Evolutionary conservation across 2,113 vertebrate species (phyloP).

Genomic region (Percopsis transmontana): DNA sequence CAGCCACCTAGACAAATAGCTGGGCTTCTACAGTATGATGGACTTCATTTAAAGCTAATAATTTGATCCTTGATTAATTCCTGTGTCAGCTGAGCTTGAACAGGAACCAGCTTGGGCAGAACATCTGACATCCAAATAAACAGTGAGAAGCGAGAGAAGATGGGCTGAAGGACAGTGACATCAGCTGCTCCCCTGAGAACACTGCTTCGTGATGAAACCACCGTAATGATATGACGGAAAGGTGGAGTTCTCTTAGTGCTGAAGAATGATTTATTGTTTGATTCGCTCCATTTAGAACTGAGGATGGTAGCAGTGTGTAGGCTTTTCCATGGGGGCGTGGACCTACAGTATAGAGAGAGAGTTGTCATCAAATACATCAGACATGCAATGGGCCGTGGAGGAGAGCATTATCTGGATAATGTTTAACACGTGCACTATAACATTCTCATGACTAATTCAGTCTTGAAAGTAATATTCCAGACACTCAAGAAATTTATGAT

Average conservation of each 20-base stretch:
- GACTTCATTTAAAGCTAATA: slow-evolving; percentile 32
- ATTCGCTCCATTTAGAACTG: slow-evolving; percentile 37
- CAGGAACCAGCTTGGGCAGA: slow-evolving; percentile 22
- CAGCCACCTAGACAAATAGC: too few species aligned
- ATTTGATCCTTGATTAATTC: slow-evolving; percentile 44
- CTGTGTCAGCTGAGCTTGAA: slow-evolving; percentile 26
- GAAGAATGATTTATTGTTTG: slow-evolving; percentile 62
- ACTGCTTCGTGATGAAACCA: slow-evolving; percentile 53
- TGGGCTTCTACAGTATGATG: slow-evolving; percentile 6
- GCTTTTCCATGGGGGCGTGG: slow-evolving; percentile 49
- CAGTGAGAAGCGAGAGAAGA: slow-evolving; percentile 26
- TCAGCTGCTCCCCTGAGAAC: slow-evolving; percentile 38
- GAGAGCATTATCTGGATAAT: slow-evolving; percentile 19
- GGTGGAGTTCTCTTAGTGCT: slow-evolving; percentile 18
- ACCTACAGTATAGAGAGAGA: slow-evolving; percentile 22
- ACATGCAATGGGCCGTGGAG: slow-evolving; percentile 41
- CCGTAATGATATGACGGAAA: slow-evolving; percentile 56
- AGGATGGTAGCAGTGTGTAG: slow-evolving; percentile 37
- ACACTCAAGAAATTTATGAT: too few species aligned
- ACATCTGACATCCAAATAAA: slow-evolving; percentile 65
- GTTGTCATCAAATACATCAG: slow-evolving; percentile 44
- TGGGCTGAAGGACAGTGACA: slow-evolving; percentile 43
- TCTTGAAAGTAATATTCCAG: too few species aligned
- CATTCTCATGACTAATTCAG: too few species aligned
- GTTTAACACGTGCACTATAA: not conserved